Evolutionary conservation across 2,888 invertebrate species (phyloP).

Genomic region (Drosophila prolongata): DNA sequence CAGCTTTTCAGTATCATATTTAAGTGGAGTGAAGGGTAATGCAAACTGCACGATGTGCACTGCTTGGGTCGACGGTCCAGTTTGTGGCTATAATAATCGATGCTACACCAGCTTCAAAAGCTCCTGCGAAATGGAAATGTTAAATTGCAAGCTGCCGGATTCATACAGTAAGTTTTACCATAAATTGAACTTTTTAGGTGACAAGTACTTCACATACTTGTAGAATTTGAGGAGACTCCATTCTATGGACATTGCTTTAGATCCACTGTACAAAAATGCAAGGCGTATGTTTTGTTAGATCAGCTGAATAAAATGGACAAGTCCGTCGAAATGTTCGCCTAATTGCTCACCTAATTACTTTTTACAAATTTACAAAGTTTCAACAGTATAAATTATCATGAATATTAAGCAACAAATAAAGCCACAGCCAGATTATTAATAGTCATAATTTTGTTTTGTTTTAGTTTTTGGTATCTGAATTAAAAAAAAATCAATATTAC

Average conservation of each 20-base stretch:
- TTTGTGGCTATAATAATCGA: conserved; percentile 10
- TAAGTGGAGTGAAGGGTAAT: not conserved
- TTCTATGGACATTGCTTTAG: not conserved
- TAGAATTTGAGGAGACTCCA: not conserved
- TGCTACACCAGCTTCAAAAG: conserved; percentile 6
- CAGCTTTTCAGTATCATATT: not conserved
- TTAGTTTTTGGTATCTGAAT: no score
- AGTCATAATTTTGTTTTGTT: no score
- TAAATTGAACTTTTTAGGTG: not conserved
- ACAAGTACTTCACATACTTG: not conserved
- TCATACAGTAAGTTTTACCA: not conserved
- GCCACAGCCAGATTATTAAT: no score
- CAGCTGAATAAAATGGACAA: not conserved
- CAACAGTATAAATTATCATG: no score
- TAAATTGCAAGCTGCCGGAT: conserved; percentile 7
- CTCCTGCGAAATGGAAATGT: conserved; percentile 12
- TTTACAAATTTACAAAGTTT: not conserved
- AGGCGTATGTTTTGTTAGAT: not conserved
- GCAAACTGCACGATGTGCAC: not conserved
- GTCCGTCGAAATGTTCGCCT: conserved; percentile 5
- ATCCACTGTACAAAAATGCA: not conserved
- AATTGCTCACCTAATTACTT: not conserved
- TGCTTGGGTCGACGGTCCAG: not conserved
- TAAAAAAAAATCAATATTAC: no score
- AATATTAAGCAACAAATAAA: no score